Conservation (phyloP, 2,888 invertebrate species). For the Pristionchus mayeri region DNA sequence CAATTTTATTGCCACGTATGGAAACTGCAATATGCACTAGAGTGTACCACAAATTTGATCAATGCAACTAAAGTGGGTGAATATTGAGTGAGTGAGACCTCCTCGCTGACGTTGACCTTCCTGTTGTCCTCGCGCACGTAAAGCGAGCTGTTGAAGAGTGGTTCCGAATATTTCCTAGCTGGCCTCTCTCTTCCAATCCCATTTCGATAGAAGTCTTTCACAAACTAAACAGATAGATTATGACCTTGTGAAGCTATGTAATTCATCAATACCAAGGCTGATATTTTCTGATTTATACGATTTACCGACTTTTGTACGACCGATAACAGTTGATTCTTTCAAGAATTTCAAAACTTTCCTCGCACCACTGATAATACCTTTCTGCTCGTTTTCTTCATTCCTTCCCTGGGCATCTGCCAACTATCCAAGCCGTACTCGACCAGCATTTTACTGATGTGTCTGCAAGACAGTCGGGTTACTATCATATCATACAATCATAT, state of each 20-base stretch:
- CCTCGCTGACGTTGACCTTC: not conserved
- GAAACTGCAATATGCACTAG: not conserved
- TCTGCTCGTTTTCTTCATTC: constrained; percentile 6
- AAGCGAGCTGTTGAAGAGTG: constrained; percentile 22
- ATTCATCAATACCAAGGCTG: no score
- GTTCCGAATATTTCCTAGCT: not conserved
- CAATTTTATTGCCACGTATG: not conserved
- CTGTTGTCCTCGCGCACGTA: not conserved
- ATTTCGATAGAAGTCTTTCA: not conserved
- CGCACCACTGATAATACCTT: not conserved
- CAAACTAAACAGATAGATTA: no score
- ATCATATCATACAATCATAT: not conserved
- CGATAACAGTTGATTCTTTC: no score
- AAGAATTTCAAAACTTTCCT: no score
- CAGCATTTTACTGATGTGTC: not conserved
- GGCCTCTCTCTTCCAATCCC: not conserved
- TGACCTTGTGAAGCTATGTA: no score
- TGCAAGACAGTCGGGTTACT: not conserved
- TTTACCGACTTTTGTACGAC: no score
- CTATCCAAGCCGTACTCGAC: not conserved
- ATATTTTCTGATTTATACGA: no score
- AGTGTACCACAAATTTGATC: no score
- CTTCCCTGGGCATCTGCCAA: not conserved
- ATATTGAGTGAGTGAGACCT: not conserved
- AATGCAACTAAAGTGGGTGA: not conserved